Conservation (phyloP, 2,888 invertebrate species). For the Drosophila conformis region DNA sequence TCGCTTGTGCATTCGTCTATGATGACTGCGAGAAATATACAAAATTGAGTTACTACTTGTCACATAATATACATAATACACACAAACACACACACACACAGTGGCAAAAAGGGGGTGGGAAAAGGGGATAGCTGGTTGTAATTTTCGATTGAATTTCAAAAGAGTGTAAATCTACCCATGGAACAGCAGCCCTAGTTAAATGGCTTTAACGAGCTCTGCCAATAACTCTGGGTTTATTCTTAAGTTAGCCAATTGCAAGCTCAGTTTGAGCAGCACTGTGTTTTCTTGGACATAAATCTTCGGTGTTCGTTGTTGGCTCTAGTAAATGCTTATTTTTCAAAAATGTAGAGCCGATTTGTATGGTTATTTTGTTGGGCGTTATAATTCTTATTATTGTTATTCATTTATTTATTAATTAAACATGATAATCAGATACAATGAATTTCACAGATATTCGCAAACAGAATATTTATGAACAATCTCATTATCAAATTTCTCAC, state of each 20-base stretch:
- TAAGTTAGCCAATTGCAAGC: not conserved
- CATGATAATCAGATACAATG: not conserved
- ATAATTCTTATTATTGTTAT: not conserved
- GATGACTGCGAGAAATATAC: slow-evolving; percentile 28
- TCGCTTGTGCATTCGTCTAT: slow-evolving; percentile 36
- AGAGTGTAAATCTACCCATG: not conserved
- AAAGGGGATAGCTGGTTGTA: not conserved
- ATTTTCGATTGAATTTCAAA: slow-evolving; percentile 3
- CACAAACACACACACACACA: not conserved
- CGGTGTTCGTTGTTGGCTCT: not conserved
- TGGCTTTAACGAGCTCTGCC: not conserved
- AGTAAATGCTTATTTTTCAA: not conserved
- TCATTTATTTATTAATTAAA: not conserved
- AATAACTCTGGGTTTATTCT: not conserved
- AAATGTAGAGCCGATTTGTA: not conserved
- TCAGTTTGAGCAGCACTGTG: not conserved
- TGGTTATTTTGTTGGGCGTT: not conserved
- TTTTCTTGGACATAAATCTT: not conserved
- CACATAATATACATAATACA: slow-evolving; percentile 1
- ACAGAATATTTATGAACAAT: not conserved
- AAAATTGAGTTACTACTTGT: slow-evolving; percentile 15
- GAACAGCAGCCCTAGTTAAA: not conserved
- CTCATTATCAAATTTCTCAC: not conserved
- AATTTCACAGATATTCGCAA: not conserved
- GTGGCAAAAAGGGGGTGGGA: not conserved